These are phyloP conservation scores for Drosophila nigrodunni DNA, from an alignment of 1,140 invertebrate genomes.

Conservation along the genomic window DNA sequence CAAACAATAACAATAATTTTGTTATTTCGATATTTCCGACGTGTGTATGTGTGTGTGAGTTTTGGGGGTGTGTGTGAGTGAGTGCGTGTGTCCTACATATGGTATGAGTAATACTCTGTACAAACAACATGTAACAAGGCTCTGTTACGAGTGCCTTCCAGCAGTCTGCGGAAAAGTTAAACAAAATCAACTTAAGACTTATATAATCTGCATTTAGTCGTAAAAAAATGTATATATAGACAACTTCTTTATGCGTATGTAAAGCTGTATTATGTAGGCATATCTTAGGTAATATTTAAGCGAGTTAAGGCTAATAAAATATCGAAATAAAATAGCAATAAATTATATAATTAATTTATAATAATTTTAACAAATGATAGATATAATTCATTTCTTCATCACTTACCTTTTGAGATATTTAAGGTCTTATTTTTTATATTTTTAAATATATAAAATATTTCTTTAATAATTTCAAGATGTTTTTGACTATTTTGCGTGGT, in stretches of 20 bases:
- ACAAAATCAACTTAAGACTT: slow-evolving; percentile 2
- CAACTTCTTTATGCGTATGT: not conserved
- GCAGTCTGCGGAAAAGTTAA: not conserved
- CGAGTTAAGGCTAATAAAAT: too few species aligned
- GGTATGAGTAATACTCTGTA: slow-evolving; percentile 30
- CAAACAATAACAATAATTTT: slow-evolving; percentile 83
- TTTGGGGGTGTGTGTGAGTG: slow-evolving; percentile 13
- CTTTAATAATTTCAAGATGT: not conserved
- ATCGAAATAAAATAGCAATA: too few species aligned
- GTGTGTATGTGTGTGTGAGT: slow-evolving; percentile 18
- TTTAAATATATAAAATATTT: not conserved
- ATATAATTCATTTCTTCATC: too few species aligned
- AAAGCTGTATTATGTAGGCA: too few species aligned
- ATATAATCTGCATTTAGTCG: too few species aligned
- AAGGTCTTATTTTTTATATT: not conserved
- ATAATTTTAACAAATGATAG: too few species aligned
- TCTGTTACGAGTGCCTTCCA: slow-evolving; percentile 3
- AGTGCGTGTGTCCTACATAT: slow-evolving; percentile 26
- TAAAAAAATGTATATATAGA: not conserved
- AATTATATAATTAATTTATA: too few species aligned
- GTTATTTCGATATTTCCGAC: slow-evolving; percentile 81
- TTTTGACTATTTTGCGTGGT: slow-evolving; percentile 1
- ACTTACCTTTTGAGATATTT: too few species aligned
- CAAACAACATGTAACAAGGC: slow-evolving; percentile 4
- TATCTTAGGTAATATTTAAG: too few species aligned